Percentiles rank a stretch among this genome's conserved stretches.
Evolutionary conservation across 2,113 vertebrate genomes (phyloP).

Genomic region (Malurus melanocephalus): DNA sequence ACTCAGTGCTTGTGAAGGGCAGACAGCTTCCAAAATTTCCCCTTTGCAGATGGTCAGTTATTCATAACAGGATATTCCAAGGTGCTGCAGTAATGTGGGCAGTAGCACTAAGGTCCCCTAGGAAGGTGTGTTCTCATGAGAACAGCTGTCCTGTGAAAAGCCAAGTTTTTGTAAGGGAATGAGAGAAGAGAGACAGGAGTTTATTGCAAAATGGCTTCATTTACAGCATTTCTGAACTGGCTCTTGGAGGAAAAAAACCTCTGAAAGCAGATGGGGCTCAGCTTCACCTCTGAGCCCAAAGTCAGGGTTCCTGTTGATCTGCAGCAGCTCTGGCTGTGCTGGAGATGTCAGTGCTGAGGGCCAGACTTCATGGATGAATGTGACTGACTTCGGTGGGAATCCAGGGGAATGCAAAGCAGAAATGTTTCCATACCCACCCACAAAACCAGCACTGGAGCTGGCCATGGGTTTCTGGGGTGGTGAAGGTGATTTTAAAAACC

Average conservation of each 20-base stretch:
- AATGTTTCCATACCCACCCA: neutral
- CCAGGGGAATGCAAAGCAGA: neutral
- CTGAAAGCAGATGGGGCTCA: neutral
- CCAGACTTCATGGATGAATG: accelerated
- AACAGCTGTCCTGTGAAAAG: neutral
- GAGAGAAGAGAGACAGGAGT: neutral
- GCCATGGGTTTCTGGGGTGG: accelerated
- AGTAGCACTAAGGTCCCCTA: accelerated
- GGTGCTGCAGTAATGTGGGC: accelerated
- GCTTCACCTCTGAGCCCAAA: accelerated
- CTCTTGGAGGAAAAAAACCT: neutral
- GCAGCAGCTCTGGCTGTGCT: neutral
- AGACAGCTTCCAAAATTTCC: neutral
- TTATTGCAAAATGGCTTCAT: neutral
- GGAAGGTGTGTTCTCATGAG: accelerated
- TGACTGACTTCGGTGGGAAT: accelerated
- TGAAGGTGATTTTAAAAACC: neutral
- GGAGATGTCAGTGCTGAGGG: neutral
- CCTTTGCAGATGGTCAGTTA: neutral
- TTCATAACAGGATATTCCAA: accelerated
- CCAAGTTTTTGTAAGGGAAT: neutral
- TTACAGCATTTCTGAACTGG: neutral
- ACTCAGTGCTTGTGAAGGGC: neutral
- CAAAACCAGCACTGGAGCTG: neutral
- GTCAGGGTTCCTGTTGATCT: neutral